phyloP scores from a whole-genome alignment of 2,888 invertebrate genomes.

The Gortyna flavago region DNA sequence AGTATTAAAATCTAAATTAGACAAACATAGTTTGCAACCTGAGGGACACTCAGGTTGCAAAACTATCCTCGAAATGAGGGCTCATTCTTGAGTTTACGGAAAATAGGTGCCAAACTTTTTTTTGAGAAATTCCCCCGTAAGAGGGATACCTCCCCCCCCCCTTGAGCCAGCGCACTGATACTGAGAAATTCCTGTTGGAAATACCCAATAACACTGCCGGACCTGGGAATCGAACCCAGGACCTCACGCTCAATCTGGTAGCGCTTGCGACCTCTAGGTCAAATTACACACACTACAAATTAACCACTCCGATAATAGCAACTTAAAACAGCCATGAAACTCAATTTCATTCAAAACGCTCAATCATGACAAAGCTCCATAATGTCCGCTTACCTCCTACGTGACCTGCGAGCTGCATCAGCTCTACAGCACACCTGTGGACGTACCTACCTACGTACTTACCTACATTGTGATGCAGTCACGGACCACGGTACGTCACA shows the following conservation, averaged over 20 bases:
- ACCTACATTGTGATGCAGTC: slow-evolving; percentile 59
- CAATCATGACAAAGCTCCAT: slow-evolving; percentile 18
- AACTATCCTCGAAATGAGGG: too few relatives aligned
- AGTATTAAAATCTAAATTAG: too few relatives aligned
- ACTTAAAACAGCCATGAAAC: neutral
- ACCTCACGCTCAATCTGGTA: neutral
- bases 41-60: too few relatives aligned
- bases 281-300: neutral
- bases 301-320: neutral
- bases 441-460: neutral
- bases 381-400: slow-evolving; percentile 58
- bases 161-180: too few relatives aligned
- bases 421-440: slow-evolving; percentile 42
- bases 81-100: too few relatives aligned
- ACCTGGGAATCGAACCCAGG: neutral
- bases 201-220: neutral
- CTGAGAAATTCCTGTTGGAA: too few relatives aligned
- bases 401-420: slow-evolving; percentile 66
- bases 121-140: too few relatives aligned
- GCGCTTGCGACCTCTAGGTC: neutral
- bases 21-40: too few relatives aligned
- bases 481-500: slow-evolving; percentile 59
- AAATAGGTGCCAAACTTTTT: too few relatives aligned
- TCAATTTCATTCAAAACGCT: slow-evolving; percentile 23
- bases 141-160: too few relatives aligned